phyloP scores from a whole-genome alignment of 2,888 invertebrate genomes.

The Campaea margaritaria region DNA sequence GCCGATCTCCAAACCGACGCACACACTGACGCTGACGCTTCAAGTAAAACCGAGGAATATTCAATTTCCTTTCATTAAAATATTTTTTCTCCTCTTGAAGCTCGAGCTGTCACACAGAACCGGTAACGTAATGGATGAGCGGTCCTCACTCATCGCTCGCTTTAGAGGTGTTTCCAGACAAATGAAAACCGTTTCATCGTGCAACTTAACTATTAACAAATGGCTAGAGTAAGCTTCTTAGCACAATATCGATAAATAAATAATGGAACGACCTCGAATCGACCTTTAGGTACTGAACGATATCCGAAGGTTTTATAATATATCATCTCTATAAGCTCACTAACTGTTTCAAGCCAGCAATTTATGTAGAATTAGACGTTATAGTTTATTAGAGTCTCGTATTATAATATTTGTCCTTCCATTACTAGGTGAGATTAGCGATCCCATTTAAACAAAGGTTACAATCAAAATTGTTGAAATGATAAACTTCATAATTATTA shows the following conservation, averaged over 20 bases:
- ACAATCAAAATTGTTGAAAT: too few species aligned
- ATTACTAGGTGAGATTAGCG: too few species aligned
- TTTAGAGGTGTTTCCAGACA: background rate
- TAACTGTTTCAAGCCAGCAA: background rate
- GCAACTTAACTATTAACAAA: constrained; percentile 15
- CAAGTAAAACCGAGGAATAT: too few species aligned
- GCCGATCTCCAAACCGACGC: too few species aligned
- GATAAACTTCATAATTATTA: too few species aligned
- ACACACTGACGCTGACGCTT: too few species aligned
- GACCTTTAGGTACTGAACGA: background rate
- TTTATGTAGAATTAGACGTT: background rate
- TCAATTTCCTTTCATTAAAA: too few species aligned
- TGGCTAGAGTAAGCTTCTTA: constrained; percentile 8
- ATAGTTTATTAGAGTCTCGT: too few species aligned
- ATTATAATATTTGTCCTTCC: too few species aligned
- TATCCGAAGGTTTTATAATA: constrained; percentile 5
- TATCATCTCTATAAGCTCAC: background rate
- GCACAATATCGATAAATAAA: constrained; percentile 19
- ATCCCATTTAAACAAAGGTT: too few species aligned
- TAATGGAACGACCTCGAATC: constrained; percentile 19
- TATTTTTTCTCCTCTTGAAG: too few species aligned
- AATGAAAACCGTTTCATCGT: constrained; percentile 8
- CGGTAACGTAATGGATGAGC: constrained; percentile 7
- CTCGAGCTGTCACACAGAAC: constrained; percentile 2
- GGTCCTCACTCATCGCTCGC: background rate